A percentile compares a stretch with the other conserved stretches of the same genome.
Conservation (phyloP, 2,113 vertebrate species). For the Thalassarche chlororhynchos region DNA sequence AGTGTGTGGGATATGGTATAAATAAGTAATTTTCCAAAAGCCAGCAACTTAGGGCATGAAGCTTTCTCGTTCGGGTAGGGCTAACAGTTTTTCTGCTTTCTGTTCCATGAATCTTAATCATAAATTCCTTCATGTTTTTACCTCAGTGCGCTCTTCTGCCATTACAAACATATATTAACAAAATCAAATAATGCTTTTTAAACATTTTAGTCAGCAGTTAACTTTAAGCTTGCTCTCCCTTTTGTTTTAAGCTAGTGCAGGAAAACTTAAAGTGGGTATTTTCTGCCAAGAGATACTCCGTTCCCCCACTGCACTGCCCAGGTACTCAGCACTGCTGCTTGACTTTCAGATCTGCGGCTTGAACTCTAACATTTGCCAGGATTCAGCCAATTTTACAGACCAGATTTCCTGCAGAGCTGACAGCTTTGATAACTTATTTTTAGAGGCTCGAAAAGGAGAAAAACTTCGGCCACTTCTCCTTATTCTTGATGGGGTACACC, state of each 20-base stretch:
- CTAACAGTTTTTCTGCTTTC: background rate
- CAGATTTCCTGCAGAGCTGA: background rate
- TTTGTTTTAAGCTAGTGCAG: background rate
- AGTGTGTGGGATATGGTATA: background rate
- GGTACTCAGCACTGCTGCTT: background rate
- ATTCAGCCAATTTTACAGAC: background rate
- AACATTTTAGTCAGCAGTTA: background rate
- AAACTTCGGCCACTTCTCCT: background rate
- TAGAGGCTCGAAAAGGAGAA: background rate
- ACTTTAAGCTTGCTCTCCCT: background rate
- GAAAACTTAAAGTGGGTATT: rapidly evolving
- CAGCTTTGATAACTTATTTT: background rate
- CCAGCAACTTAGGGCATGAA: background rate
- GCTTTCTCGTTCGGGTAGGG: background rate
- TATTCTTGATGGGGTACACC: background rate
- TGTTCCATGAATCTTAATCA: background rate
- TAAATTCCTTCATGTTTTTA: background rate
- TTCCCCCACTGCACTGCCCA: background rate
- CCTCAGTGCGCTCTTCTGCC: background rate
- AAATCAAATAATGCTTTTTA: background rate
- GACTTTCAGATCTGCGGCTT: background rate
- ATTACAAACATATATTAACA: background rate
- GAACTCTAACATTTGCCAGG: background rate
- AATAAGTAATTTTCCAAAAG: background rate
- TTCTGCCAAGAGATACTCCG: background rate